Conservation (phyloP, 1,140 invertebrate species). For the Littorina saxatilis region DNA sequence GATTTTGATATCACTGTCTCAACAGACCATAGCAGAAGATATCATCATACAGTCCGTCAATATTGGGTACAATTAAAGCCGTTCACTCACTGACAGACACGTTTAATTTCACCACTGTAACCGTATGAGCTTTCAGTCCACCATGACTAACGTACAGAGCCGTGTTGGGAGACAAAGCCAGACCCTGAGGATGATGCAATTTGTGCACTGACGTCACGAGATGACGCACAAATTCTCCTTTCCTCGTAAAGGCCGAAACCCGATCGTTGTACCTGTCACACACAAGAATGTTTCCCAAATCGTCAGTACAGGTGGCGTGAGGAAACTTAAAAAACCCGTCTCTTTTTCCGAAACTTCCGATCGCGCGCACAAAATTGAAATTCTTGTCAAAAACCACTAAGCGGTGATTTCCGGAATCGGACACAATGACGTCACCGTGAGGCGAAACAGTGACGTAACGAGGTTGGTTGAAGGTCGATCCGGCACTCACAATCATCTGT, state of each 20-base stretch:
- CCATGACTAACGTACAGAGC: slow-evolving; percentile 50
- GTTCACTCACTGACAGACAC: neutral
- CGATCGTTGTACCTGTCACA: slow-evolving; percentile 94
- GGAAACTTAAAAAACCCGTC: slow-evolving; percentile 88
- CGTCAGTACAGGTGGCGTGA: slow-evolving; percentile 91
- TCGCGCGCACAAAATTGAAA: slow-evolving; percentile 75
- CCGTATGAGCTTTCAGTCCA: slow-evolving; percentile 46
- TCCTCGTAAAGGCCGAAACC: slow-evolving; percentile 51
- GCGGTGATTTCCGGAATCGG: slow-evolving; percentile 62
- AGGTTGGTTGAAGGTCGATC: slow-evolving; percentile 45
- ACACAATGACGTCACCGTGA: slow-evolving; percentile 59
- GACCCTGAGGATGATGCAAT: slow-evolving; percentile 55
- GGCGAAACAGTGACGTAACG: slow-evolving; percentile 50
- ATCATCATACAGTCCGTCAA: no score
- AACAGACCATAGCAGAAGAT: no score
- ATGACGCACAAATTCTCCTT: slow-evolving; percentile 57
- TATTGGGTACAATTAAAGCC: no score
- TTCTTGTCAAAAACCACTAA: slow-evolving; percentile 59
- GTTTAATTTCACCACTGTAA: slow-evolving; percentile 27
- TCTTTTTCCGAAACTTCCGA: slow-evolving; percentile 84
- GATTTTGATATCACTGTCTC: no score
- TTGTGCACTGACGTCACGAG: slow-evolving; percentile 54
- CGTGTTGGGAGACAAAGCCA: slow-evolving; percentile 46
- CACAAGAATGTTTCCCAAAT: slow-evolving; percentile 87
- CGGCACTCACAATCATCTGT: neutral